phyloP scores from a whole-genome alignment of 2,797 vertebrate genomes.

The Hapalemur alaotrensis region DNA sequence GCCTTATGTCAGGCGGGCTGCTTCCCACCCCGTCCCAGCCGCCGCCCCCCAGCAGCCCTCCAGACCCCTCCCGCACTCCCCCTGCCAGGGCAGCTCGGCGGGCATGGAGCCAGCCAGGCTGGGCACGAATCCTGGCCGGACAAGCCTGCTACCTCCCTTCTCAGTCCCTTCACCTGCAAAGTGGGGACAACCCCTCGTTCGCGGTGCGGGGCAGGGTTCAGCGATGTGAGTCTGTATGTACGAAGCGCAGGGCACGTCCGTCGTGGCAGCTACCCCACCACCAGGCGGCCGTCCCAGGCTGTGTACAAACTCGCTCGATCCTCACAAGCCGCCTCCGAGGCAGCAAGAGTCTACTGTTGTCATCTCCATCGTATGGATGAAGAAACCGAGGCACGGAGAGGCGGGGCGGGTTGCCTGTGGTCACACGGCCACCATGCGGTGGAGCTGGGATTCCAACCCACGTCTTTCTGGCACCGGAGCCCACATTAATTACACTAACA shows the following conservation, averaged over 20 bases:
- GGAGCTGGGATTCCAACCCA: not conserved
- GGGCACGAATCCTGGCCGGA: not conserved
- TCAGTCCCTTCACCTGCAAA: not conserved
- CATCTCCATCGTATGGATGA: not conserved
- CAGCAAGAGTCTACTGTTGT: not conserved
- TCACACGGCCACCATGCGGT: not conserved
- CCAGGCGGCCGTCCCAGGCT: fast-evolving
- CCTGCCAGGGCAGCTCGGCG: not conserved
- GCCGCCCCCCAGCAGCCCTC: not conserved
- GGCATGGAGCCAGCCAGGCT: not conserved
- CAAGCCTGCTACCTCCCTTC: not conserved
- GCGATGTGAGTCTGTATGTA: not conserved
- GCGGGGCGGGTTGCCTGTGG: not conserved
- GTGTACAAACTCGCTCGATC: fast-evolving
- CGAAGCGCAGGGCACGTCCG: fast-evolving
- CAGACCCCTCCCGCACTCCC: not conserved
- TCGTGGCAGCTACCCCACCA: fast-evolving
- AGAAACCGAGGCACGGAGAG: not conserved
- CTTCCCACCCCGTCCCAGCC: not conserved
- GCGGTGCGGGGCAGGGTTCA: not conserved
- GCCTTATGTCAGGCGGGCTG: constrained; percentile 67
- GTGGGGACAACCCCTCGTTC: not conserved
- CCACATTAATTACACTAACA: not conserved
- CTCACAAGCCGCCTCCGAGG: not conserved
- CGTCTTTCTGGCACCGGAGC: not conserved